phyloP scores from a whole-genome alignment of 2,888 invertebrate genomes.

The Suillia variegata region DNA sequence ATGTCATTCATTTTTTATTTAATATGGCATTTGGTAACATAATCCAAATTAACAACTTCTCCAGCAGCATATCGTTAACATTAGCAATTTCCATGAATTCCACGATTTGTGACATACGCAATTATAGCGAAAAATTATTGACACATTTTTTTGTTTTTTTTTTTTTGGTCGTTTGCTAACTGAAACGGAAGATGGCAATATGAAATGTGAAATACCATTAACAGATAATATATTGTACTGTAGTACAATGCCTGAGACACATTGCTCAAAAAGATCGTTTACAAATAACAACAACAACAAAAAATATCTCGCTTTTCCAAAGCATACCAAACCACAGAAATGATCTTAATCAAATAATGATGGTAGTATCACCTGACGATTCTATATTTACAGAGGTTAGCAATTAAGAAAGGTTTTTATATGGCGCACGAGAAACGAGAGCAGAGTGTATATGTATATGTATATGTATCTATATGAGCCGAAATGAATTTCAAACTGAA shows the following conservation, averaged over 20 bases:
- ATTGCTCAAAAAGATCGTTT: not conserved
- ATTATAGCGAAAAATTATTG: too few species aligned
- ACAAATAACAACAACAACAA: too few species aligned
- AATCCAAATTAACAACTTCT: not conserved
- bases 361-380: not conserved
- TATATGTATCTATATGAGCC: too few species aligned
- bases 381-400: not conserved
- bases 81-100: not conserved
- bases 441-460: too few species aligned
- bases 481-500: too few species aligned
- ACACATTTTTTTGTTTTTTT: too few species aligned
- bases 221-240: too few species aligned
- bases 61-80: not conserved
- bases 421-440: too few species aligned
- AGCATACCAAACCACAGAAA: not conserved
- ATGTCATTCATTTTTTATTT: too few species aligned
- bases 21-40: not conserved
- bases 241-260: not conserved
- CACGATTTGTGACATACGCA: too few species aligned
- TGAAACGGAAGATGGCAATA: not conserved
- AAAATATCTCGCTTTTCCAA: not conserved
- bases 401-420: not conserved
- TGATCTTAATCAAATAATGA: not conserved
- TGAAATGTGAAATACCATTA: too few species aligned
- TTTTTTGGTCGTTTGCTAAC: too few species aligned